These are phyloP conservation scores for Orthosia gracilis DNA, from an alignment of 2,888 invertebrate species.

Conservation along the genomic window DNA sequence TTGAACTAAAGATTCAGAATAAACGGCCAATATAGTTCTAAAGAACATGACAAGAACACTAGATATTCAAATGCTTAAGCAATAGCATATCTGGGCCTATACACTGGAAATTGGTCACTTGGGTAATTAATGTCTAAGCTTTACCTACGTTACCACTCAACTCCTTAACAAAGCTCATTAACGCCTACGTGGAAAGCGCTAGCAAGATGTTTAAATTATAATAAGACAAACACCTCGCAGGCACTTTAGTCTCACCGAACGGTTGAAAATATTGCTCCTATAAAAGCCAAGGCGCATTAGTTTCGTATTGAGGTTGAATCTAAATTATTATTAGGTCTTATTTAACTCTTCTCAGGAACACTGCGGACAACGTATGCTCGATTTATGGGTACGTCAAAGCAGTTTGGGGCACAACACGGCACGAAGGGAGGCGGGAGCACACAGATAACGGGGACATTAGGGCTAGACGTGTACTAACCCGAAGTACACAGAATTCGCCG, in stretches of 20 bases:
- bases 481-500: slow-evolving; percentile 73
- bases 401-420: slow-evolving; percentile 72
- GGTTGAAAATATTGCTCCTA: slow-evolving; percentile 17
- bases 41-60: slow-evolving; percentile 42
- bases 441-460: slow-evolving; percentile 83
- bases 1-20: slow-evolving; percentile 40
- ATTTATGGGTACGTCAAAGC: slow-evolving; percentile 63
- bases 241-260: slow-evolving; percentile 44
- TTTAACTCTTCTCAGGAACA: neutral
- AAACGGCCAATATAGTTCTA: slow-evolving; percentile 39
- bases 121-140: slow-evolving; percentile 54
- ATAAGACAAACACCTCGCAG: slow-evolving; percentile 36
- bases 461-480: slow-evolving; percentile 75
- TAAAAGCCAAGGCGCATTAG: slow-evolving; percentile 39
- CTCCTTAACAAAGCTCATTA: slow-evolving; percentile 37
- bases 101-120: slow-evolving; percentile 37
- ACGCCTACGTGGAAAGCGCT: slow-evolving; percentile 51
- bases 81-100: slow-evolving; percentile 31
- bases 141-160: slow-evolving; percentile 32
- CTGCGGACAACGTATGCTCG: slow-evolving; percentile 27
- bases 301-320: neutral
- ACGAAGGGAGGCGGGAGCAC: slow-evolving; percentile 63
- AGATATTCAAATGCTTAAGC: slow-evolving; percentile 36
- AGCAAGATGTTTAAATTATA: slow-evolving; percentile 51
- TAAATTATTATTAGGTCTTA: neutral